Conservation (phyloP, 2,888 invertebrate species). For the Dryocosmus kuriphilus region DNA sequence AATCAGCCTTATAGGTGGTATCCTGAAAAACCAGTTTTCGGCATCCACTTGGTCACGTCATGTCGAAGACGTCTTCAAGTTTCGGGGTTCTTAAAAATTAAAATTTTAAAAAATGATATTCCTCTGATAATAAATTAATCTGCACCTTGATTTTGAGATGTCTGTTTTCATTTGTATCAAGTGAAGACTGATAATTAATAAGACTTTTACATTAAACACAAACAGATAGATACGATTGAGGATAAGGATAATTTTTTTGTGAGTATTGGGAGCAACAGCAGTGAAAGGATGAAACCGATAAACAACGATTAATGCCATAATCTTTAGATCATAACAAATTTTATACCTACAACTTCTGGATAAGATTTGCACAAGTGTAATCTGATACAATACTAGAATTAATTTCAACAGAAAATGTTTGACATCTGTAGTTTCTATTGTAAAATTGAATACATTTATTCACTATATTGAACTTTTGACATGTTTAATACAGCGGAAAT, state of each 20-base stretch:
- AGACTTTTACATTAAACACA: background rate
- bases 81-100: slow-evolving; percentile 18
- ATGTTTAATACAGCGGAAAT: background rate
- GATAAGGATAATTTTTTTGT: background rate
- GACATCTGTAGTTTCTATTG: background rate
- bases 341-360: slow-evolving; percentile 16
- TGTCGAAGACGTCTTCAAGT: slow-evolving; percentile 34
- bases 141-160: background rate
- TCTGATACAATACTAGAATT: background rate
- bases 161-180: background rate
- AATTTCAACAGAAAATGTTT: background rate
- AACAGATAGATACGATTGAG: background rate
- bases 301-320: background rate
- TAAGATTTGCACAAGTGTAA: slow-evolving; percentile 31
- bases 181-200: background rate
- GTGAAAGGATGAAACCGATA: background rate
- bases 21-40: slow-evolving; percentile 39
- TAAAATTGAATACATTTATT: background rate
- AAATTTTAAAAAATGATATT: background rate
- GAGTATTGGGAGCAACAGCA: background rate
- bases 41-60: slow-evolving; percentile 29
- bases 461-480: background rate
- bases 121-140: background rate
- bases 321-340: background rate
- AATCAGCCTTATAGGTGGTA: slow-evolving; percentile 28